A percentile compares a stretch with the other conserved stretches of the same genome.
Conservation (phyloP, 1,140 invertebrate genomes). For the Halictus rubicundus region DNA sequence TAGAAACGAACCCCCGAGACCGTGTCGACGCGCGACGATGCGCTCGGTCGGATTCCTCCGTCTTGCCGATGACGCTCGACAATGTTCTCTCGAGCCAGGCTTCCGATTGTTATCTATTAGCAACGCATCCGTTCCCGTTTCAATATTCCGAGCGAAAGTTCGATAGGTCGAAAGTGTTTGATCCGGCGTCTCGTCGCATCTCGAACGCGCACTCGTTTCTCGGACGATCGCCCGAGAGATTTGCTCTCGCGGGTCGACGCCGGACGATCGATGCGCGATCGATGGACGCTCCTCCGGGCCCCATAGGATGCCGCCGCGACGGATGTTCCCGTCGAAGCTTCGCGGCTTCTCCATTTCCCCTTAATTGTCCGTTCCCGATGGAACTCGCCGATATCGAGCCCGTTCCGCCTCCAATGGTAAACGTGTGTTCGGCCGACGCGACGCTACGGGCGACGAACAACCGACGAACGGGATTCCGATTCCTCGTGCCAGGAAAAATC, state of each 20-base stretch:
- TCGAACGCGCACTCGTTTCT: no score
- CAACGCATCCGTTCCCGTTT: no score
- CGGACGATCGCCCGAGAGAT: background rate
- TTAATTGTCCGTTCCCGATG: slow-evolving; percentile 13
- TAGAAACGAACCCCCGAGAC: background rate
- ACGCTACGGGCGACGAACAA: background rate
- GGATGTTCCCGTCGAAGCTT: no score
- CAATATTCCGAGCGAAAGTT: no score
- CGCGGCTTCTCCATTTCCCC: slow-evolving; percentile 12
- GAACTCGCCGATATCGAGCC: slow-evolving; percentile 1
- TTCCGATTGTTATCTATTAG: no score
- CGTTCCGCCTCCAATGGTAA: background rate
- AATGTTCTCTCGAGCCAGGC: no score
- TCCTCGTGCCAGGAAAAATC: background rate
- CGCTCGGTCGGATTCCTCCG: no score
- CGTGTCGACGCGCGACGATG: no score
- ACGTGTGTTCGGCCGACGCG: background rate
- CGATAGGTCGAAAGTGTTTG: no score
- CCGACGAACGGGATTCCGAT: background rate
- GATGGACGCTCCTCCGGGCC: background rate
- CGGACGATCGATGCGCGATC: background rate
- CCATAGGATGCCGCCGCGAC: background rate
- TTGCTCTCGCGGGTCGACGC: background rate
- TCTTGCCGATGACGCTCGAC: no score
- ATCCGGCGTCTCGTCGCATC: no score